Evolutionary conservation across 2,888 invertebrate species (phyloP), one percentile per base, ranked within the genome.

Genomic region (Syrphus vitripennis): DNA sequence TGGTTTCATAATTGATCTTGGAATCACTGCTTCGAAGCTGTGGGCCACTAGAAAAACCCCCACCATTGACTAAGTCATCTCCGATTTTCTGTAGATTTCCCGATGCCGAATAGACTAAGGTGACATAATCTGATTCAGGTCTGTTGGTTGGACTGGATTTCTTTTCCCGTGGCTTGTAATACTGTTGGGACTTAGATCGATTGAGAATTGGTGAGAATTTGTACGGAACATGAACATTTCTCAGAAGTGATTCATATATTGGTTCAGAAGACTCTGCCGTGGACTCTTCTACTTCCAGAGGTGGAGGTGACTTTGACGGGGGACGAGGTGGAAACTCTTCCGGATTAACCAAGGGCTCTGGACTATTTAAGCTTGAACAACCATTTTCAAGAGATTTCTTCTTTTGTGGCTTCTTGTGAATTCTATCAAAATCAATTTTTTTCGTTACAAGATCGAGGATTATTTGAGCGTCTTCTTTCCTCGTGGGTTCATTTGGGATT

Each of bases 371-470:
- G 5, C 78, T 86, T 0, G 87, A 65, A 21, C 88, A 65, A 21
- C 88, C 88, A 69, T 89, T 90, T 37, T 90, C 91, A 3, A 87
- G 42, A 0, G 90, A 90, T 21, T 91, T 92, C 89, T 93, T 92
- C 91, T 92, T 94, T 86, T 96, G 95, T 89, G 96, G 96, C 89
- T 96, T 96, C 88, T 96, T 96, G 29, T 96, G 93, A 53, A 97
- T 93, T 87, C 96, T 95, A 88, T 97, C 96, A 88, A 97, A 97
- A 87, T 97, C 97, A 88, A 96, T 94, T 90, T 96, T 97, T 90
- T 97, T 96, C 94, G 97, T 95, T 5, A 97, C 92, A 14, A 97
- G 93, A 90, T 97, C 97, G 0, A 97, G 95, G 65, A 97, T 97
- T 61, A 97, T 92, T 70, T 92, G 91, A 0, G 92, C 91, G 88